Evolutionary conservation across 1,140 invertebrate species (phyloP).

Genomic region (Lasaia peninsularis): DNA sequence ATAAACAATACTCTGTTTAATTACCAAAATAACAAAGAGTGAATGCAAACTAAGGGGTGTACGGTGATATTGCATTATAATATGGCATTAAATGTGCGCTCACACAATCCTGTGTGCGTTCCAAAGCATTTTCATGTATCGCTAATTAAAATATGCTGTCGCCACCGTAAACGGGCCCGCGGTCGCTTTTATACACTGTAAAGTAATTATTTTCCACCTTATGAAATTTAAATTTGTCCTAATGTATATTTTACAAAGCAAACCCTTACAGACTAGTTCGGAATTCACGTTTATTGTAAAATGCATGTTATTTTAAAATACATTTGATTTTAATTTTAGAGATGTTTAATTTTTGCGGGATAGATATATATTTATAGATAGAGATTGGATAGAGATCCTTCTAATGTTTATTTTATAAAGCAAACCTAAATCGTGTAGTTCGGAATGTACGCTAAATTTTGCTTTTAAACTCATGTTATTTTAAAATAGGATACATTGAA

Average conservation of each 20-base stretch:
- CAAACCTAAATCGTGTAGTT: slow-evolving; percentile 16
- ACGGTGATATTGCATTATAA: slow-evolving; percentile 58
- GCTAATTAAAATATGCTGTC: slow-evolving; percentile 76
- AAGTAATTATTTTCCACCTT: slow-evolving; percentile 54
- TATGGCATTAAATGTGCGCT: slow-evolving; percentile 46
- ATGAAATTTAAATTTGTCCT: slow-evolving; percentile 54
- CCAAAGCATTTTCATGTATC: slow-evolving; percentile 75
- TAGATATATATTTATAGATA: no score
- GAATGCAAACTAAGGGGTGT: slow-evolving; percentile 41
- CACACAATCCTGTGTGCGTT: slow-evolving; percentile 40
- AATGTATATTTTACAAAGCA: slow-evolving; percentile 12
- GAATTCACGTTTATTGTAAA: no score
- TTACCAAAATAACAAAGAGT: slow-evolving; percentile 1
- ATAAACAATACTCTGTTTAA: neutral
- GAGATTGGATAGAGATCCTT: no score
- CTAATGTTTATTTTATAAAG: slow-evolving; percentile 15
- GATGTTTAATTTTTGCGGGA: no score
- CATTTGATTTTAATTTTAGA: slow-evolving; percentile 12
- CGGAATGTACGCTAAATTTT: no score
- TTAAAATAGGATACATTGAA: no score
- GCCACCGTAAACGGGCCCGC: slow-evolving; percentile 43
- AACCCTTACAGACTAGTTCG: slow-evolving; percentile 13
- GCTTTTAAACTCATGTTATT: no score
- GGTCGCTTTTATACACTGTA: slow-evolving; percentile 44
- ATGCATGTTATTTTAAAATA: no score